These are phyloP conservation scores for Rhinopomastus cyanomelas DNA, from an alignment of 2,113 vertebrate genomes.

Conservation along the genomic window DNA sequence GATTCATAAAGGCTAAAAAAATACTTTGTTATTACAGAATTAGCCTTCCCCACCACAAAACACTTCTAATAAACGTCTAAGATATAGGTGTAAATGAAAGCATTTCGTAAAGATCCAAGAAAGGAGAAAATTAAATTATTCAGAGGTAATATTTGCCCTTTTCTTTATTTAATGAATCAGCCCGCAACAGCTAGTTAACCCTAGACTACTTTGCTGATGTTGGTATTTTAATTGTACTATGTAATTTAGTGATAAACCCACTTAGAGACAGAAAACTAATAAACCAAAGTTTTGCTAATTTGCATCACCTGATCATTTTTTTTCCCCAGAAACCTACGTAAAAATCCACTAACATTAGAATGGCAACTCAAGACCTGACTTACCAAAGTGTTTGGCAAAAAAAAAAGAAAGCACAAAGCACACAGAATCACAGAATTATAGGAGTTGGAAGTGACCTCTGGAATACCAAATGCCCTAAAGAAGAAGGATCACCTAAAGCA, in stretches of 20 bases:
- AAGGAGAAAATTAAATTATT: conserved; percentile 26
- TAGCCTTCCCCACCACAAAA: neutral
- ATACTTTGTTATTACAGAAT: neutral
- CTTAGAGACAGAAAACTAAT: conserved; percentile 21
- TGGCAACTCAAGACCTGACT: neutral
- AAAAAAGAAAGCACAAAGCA: neutral
- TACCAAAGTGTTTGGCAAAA: neutral
- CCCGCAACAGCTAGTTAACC: conserved; percentile 65
- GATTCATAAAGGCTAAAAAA: neutral
- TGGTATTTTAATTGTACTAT: conserved; percentile 57
- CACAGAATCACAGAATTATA: too few relatives aligned
- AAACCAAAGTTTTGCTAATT: neutral
- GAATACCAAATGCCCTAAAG: too few relatives aligned
- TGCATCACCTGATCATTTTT: neutral
- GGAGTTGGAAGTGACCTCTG: too few relatives aligned
- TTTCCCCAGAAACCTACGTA: neutral
- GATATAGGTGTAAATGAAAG: conserved; percentile 22
- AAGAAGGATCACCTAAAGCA: too few relatives aligned
- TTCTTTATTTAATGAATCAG: conserved; percentile 48
- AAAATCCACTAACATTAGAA: neutral
- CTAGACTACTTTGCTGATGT: conserved; percentile 63
- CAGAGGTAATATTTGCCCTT: conserved; percentile 39
- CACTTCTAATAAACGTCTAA: neutral
- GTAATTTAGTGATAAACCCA: conserved; percentile 46
- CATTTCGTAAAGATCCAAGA: neutral